These are phyloP conservation scores for Thysanoteuthis rhombus DNA, from an alignment of 2,888 invertebrate genomes.

Conservation along the genomic window DNA sequence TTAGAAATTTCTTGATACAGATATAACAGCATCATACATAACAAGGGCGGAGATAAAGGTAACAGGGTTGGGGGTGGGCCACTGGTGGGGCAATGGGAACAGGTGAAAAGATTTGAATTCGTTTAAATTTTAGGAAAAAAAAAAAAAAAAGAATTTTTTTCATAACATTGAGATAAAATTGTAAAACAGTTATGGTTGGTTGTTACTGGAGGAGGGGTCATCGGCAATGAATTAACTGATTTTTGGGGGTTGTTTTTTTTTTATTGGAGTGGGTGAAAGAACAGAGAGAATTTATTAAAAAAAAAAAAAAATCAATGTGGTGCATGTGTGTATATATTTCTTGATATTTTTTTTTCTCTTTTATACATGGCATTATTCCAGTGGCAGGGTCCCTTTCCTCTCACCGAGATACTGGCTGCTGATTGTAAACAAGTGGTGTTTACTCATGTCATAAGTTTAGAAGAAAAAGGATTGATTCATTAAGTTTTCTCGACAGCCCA, in stretches of 20 bases:
- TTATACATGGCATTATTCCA: too few species aligned
- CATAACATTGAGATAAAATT: neutral
- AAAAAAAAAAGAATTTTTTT: neutral
- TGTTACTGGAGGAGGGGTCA: neutral
- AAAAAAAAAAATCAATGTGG: neutral
- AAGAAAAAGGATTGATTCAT: too few species aligned
- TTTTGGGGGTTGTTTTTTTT: too few species aligned
- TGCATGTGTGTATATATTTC: neutral
- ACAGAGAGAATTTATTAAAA: neutral
- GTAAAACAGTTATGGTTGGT: neutral
- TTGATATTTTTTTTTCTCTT: too few species aligned
- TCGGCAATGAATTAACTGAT: neutral
- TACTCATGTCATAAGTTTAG: neutral
- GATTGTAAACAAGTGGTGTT: neutral
- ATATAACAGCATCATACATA: neutral
- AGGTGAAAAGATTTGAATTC: neutral
- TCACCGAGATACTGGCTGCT: neutral
- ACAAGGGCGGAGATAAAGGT: neutral
- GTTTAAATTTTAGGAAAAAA: neutral
- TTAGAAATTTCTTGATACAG: neutral
- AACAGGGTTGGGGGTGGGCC: neutral
- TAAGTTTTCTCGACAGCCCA: too few species aligned
- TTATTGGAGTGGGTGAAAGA: neutral
- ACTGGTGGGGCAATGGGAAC: neutral
- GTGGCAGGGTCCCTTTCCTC: too few species aligned